Evolutionary conservation across 1,140 invertebrate genomes (phyloP), one percentile per base, ranked within the genome.

Genomic region (Lepidurus apus): DNA sequence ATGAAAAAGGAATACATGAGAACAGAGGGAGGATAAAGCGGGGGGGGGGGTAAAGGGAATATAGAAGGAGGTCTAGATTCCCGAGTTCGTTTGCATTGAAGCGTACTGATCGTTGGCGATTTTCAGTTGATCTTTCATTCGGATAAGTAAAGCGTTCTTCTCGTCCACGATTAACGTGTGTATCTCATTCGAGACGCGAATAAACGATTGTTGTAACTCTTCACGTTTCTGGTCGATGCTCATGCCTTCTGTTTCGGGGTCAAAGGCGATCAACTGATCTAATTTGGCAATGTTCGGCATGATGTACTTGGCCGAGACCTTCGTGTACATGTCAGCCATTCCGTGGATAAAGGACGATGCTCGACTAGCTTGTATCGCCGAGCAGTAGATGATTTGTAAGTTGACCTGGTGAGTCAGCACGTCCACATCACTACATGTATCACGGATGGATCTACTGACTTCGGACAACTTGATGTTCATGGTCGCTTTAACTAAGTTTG

Each of bases 121-220:
- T 34, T 34, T 34, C 34, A 34, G 34, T 3, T 4, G 0, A 34
- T 34, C 1, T 34, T 34, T 34, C 1, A 34, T 34, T 34, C 34
- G 34, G 34, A 2, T 34, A 34, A 2, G 1, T 1, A 34, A 34
- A 34, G 34, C 34, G 34, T 1, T 3, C 34, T 78, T 78, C 10
- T 78, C 45, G 13, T 65, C 34, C n/a, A 78, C 65, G 34, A 78
- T 73, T 13, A 78, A 42, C 8, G 74, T 73, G 24, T 73, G 26
- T n/a, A 78, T 78, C 24, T 43, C 11, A 8, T 74, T 8, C 0
- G 53, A 74, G 34, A 74, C 77, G 5, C n/a, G 6, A 11, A 0
- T 42, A 73, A 65, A 74, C 0, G 73, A 21, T 8, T 4, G 5
- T 7, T 53, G 7, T 4, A 78, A 73, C 11, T 78, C 74, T 24